Evolutionary conservation across 2,888 invertebrate genomes (phyloP).

Genomic region (Myopa testacea): DNA sequence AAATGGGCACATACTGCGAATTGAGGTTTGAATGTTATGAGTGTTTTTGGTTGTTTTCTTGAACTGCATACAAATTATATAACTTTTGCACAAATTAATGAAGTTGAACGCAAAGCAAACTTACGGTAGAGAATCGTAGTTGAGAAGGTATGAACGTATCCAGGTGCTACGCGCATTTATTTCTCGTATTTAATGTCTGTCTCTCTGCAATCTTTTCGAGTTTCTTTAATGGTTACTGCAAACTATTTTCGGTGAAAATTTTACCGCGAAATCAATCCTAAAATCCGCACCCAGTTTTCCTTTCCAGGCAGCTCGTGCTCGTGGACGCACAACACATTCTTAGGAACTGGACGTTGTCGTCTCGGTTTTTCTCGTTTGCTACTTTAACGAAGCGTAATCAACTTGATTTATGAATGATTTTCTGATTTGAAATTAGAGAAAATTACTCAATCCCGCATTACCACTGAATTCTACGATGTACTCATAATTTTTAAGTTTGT

Average conservation of each 20-base stretch:
- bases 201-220: background rate
- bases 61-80: constrained; percentile 14
- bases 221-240: background rate
- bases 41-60: constrained; percentile 2
- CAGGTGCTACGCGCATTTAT: too few species aligned
- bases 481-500: background rate
- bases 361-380: constrained; percentile 11
- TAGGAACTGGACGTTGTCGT: constrained; percentile 13
- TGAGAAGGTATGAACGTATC: too few species aligned
- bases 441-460: background rate
- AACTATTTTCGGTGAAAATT: background rate
- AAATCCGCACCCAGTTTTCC: constrained; percentile 43
- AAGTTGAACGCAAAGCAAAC: constrained; percentile 14
- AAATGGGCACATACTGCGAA: background rate
- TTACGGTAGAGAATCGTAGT: background rate
- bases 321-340: constrained; percentile 26
- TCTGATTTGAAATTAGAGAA: background rate
- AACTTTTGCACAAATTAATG: background rate
- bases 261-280: background rate
- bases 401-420: constrained; percentile 34
- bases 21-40: background rate
- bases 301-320: constrained; percentile 25
- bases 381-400: background rate
- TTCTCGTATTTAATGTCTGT: background rate
- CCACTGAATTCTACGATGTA: background rate